These are phyloP conservation scores for Dicrostonyx torquatus DNA, from an alignment of 2,797 vertebrate genomes.

Conservation along the genomic window DNA sequence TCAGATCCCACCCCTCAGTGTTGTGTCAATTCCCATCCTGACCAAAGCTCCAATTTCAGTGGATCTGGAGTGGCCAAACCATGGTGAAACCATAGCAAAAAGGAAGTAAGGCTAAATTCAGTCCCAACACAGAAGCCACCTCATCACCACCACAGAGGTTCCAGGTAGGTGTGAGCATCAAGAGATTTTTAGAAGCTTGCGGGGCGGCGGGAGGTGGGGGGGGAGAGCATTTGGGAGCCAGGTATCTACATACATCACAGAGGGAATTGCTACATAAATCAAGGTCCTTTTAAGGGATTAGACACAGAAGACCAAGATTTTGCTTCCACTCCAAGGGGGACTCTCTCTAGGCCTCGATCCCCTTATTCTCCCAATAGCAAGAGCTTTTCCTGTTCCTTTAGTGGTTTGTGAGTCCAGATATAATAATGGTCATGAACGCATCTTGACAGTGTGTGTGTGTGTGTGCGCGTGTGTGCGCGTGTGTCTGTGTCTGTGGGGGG, in stretches of 20 bases:
- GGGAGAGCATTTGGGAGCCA: neutral
- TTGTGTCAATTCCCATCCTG: neutral
- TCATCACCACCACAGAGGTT: neutral
- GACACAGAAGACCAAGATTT: neutral
- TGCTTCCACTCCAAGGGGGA: neutral
- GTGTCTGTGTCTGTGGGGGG: neutral
- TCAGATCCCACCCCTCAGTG: neutral
- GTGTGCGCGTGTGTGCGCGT: neutral
- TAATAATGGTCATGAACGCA: neutral
- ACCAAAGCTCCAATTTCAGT: neutral
- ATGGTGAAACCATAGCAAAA: neutral
- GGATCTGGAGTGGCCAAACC: neutral
- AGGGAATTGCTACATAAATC: neutral
- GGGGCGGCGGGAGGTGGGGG: no score
- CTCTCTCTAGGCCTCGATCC: neutral
- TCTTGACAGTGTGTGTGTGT: neutral
- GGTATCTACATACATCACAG: neutral
- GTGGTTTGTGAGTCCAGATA: neutral
- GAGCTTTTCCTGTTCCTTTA: neutral
- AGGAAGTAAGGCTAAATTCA: neutral
- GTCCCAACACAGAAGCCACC: neutral
- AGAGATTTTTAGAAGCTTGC: neutral
- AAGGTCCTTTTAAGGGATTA: neutral
- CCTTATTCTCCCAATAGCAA: neutral
- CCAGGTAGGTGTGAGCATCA: neutral